Evolutionary conservation across 2,888 invertebrate genomes (phyloP).

Genomic region (Pristionchus mayeri): DNA sequence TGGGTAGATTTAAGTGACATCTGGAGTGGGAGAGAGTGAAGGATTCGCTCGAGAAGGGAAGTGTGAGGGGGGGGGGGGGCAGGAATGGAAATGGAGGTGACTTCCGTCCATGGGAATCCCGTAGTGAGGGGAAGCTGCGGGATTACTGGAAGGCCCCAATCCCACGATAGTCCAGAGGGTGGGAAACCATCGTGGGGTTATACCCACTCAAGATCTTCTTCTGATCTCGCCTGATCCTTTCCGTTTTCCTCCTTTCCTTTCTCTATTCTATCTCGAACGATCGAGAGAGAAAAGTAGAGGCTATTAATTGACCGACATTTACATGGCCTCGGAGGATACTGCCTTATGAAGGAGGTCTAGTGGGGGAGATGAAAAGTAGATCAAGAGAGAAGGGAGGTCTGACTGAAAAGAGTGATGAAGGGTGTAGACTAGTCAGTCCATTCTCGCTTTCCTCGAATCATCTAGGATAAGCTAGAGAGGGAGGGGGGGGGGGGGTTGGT

Average conservation of each 20-base stretch:
- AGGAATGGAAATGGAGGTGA: slow-evolving; percentile 26
- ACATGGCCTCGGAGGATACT: slow-evolving; percentile 28
- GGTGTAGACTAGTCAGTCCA: slow-evolving; percentile 32
- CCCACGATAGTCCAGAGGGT: slow-evolving; percentile 16
- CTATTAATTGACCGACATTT: slow-evolving; percentile 49
- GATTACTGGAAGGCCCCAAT: background rate
- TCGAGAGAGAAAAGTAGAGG: slow-evolving; percentile 41
- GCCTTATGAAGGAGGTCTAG: slow-evolving; percentile 33
- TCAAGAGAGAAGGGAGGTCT: background rate
- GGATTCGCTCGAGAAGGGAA: background rate
- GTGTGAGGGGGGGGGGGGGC: background rate
- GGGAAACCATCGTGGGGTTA: too few species aligned
- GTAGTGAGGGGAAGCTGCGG: background rate
- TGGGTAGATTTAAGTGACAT: background rate
- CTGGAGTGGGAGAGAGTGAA: background rate
- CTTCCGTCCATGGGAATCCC: slow-evolving; percentile 1
- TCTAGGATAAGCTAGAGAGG: slow-evolving; percentile 39
- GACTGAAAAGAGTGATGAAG: slow-evolving; percentile 6
- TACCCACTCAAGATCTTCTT: slow-evolving; percentile 27
- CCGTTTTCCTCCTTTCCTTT: background rate
- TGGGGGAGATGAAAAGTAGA: background rate
- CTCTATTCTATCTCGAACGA: background rate
- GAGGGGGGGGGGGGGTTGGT: slow-evolving; percentile 1
- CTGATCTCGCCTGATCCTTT: slow-evolving; percentile 12
- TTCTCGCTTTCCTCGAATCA: slow-evolving; percentile 30